These are phyloP conservation scores for Tolmerus cingulatus DNA, from an alignment of 2,888 invertebrate genomes.

Conservation along the genomic window DNA sequence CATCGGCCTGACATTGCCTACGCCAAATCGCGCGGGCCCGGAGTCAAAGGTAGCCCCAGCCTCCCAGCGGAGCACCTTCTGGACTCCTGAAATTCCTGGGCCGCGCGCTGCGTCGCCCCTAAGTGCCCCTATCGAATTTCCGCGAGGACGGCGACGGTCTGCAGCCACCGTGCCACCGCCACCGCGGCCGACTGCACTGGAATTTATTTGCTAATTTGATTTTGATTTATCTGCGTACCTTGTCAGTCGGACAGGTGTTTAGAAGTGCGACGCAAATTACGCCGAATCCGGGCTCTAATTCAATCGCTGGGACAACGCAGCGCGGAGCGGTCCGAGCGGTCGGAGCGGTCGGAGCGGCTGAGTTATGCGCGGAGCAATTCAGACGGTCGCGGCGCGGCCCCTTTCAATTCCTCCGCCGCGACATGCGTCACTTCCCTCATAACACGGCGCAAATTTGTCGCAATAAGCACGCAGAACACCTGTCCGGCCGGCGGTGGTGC, in stretches of 20 bases:
- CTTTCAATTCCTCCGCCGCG: neutral
- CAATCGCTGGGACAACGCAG: neutral
- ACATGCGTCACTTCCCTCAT: slow-evolving; percentile 7
- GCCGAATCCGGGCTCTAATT: neutral
- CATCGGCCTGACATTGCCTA: neutral
- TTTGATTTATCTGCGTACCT: slow-evolving; percentile 24
- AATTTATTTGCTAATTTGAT: slow-evolving; percentile 26
- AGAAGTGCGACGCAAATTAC: slow-evolving; percentile 27
- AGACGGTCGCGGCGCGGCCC: neutral
- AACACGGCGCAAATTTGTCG: slow-evolving; percentile 30
- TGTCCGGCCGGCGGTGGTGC: neutral
- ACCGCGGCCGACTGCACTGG: neutral
- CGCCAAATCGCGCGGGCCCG: neutral
- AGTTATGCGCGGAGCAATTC: neutral
- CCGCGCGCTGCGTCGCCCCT: neutral
- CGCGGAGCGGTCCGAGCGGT: neutral
- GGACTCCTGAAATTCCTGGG: neutral
- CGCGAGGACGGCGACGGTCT: neutral
- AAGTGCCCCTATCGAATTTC: neutral
- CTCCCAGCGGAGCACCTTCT: neutral
- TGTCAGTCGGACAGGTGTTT: slow-evolving; percentile 31
- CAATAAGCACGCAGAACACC: slow-evolving; percentile 35
- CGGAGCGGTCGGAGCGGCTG: neutral
- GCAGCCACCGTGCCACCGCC: neutral
- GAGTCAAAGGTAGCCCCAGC: neutral